These are phyloP conservation scores for Peromyscus californicus DNA, from an alignment of 2,113 vertebrate genomes.

Conservation along the genomic window DNA sequence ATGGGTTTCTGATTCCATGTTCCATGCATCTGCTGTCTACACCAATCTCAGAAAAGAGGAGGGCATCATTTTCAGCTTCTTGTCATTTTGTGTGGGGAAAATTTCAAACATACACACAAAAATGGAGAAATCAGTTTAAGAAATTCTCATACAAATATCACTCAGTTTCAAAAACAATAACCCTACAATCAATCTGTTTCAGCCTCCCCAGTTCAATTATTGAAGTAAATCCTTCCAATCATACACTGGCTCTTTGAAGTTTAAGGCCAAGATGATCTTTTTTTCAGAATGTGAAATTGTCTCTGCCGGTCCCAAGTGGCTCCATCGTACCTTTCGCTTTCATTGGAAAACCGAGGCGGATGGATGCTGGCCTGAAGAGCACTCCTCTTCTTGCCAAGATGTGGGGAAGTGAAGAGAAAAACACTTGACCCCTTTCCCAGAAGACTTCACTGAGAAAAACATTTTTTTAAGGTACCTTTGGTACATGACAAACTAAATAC, in stretches of 20 bases:
- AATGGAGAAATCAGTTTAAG: constrained; percentile 6
- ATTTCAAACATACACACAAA: constrained; percentile 38
- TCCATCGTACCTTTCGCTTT: constrained; percentile 56
- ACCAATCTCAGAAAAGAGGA: neutral
- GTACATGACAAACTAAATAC: constrained; percentile 56
- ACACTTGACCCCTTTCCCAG: constrained; percentile 53
- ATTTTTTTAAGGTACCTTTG: neutral
- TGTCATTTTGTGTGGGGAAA: neutral
- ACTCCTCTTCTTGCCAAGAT: constrained; percentile 35
- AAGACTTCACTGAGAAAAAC: constrained; percentile 61
- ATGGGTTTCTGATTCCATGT: neutral
- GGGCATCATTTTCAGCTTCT: neutral
- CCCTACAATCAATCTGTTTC: neutral
- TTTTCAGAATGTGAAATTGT: constrained; percentile 35
- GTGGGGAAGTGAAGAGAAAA: constrained; percentile 50
- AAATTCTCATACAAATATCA: neutral
- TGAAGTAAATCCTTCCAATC: neutral
- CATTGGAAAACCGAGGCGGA: constrained; percentile 22
- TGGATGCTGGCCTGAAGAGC: neutral
- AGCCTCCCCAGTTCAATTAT: neutral
- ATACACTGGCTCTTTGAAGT: neutral
- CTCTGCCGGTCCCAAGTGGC: constrained; percentile 8
- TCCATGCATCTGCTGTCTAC: neutral
- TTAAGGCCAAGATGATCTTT: constrained; percentile 37
- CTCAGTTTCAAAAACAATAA: neutral